Conservation (phyloP, 2,888 invertebrate genomes). For the Tenthredo amoena region DNA sequence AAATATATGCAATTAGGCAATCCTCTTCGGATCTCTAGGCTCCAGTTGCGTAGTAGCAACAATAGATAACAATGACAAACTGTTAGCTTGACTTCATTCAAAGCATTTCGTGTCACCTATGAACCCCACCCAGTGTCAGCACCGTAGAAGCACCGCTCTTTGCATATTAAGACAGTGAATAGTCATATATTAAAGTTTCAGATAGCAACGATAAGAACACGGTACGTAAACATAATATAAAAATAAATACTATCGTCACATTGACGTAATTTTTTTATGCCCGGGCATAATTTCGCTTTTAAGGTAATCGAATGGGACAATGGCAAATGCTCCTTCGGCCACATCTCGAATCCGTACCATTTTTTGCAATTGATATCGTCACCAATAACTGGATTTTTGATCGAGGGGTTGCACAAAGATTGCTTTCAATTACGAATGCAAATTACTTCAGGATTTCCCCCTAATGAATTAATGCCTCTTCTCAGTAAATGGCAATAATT, state of each 20-base stretch:
- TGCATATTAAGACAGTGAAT: slow-evolving; percentile 6
- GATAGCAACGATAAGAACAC: slow-evolving; percentile 19
- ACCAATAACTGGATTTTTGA: not conserved
- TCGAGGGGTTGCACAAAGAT: not conserved
- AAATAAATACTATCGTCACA: slow-evolving; percentile 1
- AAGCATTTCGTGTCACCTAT: not conserved
- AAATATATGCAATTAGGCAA: not conserved
- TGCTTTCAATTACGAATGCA: not conserved
- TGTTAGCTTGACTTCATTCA: slow-evolving; percentile 1
- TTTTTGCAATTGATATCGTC: too few species aligned
- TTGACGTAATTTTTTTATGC: slow-evolving; percentile 14
- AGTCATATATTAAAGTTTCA: slow-evolving; percentile 23
- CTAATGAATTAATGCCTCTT: not conserved
- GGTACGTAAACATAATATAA: slow-evolving; percentile 1
- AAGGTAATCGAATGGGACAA: not conserved
- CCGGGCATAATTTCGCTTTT: not conserved
- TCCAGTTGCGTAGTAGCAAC: not conserved
- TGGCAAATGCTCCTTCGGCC: not conserved
- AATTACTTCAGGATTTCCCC: not conserved
- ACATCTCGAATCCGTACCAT: not conserved
- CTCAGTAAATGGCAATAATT: not conserved
- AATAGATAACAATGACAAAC: not conserved
- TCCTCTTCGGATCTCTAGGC: not conserved
- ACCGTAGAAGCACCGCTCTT: not conserved
- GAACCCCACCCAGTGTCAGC: slow-evolving; percentile 8